Conservation (phyloP, 2,113 vertebrate species). For the Neotoma lepida region DNA sequence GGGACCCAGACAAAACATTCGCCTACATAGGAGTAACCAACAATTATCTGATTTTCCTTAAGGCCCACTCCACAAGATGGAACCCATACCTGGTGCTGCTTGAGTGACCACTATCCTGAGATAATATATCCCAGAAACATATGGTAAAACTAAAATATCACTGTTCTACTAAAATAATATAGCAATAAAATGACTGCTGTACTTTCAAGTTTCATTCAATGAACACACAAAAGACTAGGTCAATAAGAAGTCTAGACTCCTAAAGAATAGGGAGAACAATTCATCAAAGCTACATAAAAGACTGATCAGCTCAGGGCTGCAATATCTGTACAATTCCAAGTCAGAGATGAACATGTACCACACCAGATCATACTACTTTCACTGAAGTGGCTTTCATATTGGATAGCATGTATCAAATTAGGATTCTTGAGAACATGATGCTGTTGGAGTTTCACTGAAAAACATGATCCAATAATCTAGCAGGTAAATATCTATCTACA, state of each 20-base stretch:
- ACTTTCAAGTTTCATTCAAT: background rate
- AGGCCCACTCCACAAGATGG: background rate
- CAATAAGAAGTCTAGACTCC: background rate
- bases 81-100: background rate
- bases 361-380: background rate
- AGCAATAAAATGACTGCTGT: background rate
- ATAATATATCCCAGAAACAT: background rate
- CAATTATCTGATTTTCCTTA: background rate
- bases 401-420: background rate
- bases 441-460: background rate
- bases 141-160: background rate
- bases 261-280: background rate
- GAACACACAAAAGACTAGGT: background rate
- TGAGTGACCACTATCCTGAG: background rate
- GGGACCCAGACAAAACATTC: no score
- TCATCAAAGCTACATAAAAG: background rate
- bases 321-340: background rate
- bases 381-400: background rate
- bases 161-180: background rate
- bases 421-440: background rate
- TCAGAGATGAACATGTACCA: background rate
- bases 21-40: background rate
- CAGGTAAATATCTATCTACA: background rate
- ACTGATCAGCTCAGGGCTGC: background rate
- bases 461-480: background rate